Evolutionary conservation across 2,888 invertebrate species (phyloP), one percentile per base, ranked within the genome.

Genomic region (Ophioninae sp.): DNA sequence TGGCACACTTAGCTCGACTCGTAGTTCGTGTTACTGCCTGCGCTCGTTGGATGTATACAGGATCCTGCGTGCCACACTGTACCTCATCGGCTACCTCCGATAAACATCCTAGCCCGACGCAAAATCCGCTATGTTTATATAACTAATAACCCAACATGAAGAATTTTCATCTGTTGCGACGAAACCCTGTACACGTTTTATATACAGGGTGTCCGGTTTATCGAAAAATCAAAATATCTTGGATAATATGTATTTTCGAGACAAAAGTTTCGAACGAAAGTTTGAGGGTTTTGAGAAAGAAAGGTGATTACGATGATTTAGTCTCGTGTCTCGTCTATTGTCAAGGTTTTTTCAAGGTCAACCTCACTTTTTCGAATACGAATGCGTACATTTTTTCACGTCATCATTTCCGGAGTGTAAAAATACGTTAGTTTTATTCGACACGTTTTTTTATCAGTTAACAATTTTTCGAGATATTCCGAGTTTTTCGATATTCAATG

Each of bases 1-100:
- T 91, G 92, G 91, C 92, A 92, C 92, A 92, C 92, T 93, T 92
- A 74, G 89, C 83, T 89, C 86, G 88, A 86, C 84, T 81, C 79
- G 76, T 78, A 69, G 69, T 78, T 30, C 75, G 82, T 61, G 57
- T 41, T 68, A 44, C 72, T 85, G 87, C 86, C 86, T 89, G 88
- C 86, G 59, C 59, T 59, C 50, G 50, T 50, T 50, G 50, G 50
- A 50, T 17, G 17, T 17, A 21, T 91, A 89, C 90, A 90, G 91
- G 91, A 91, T 91, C 89, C 89, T 89, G 89, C 67, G 79, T 68
- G 73, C 79, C 68, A 74, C 73, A 88, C 10, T 44, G 8, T 23
- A 50, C 50, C 50, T 17, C 50, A 50, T 50, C 50, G 50, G 17
- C 17, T 50, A 13, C 87, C 87, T 88, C 87, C 87, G 50, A 87